Evolutionary conservation across 2,888 invertebrate genomes (phyloP).

Genomic region (Netelia virgata): DNA sequence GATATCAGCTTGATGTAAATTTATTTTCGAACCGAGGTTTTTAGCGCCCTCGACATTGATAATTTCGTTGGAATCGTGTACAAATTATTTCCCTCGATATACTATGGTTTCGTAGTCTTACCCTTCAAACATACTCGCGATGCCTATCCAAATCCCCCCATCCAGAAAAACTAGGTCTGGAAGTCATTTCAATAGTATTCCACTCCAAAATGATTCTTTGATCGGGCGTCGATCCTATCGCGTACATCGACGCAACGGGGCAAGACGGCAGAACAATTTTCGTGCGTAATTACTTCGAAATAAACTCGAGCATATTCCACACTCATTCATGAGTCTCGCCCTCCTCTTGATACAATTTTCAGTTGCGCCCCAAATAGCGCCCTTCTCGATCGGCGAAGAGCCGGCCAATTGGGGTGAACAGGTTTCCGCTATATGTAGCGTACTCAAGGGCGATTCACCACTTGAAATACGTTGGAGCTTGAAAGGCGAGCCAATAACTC

Average conservation of each 20-base stretch:
- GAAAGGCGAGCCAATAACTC: slow-evolving; percentile 77
- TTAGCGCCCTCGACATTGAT: not conserved
- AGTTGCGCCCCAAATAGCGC: slow-evolving; percentile 90
- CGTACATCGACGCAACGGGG: not conserved
- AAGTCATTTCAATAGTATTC: slow-evolving; percentile 3
- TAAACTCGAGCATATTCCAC: slow-evolving; percentile 17
- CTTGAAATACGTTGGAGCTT: slow-evolving; percentile 90
- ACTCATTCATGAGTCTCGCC: slow-evolving; percentile 7
- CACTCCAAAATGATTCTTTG: not conserved
- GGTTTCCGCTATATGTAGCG: slow-evolving; percentile 90
- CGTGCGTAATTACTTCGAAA: not conserved
- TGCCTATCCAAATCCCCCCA: slow-evolving; percentile 11
- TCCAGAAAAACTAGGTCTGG: not conserved
- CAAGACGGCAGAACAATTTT: not conserved
- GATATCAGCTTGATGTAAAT: not conserved
- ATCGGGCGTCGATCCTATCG: not conserved
- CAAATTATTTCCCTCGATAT: not conserved
- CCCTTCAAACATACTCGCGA: no score
- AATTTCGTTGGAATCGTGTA: not conserved
- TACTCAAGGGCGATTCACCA: slow-evolving; percentile 93
- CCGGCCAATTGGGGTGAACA: slow-evolving; percentile 92
- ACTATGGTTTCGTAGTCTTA: not conserved
- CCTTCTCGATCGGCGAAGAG: slow-evolving; percentile 89
- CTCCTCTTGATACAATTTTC: slow-evolving; percentile 71
- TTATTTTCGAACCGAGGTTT: not conserved